Base-by-base conservation (phyloP, 2,888 invertebrate genomes). In the Sarcophaga subvicina region DNA sequence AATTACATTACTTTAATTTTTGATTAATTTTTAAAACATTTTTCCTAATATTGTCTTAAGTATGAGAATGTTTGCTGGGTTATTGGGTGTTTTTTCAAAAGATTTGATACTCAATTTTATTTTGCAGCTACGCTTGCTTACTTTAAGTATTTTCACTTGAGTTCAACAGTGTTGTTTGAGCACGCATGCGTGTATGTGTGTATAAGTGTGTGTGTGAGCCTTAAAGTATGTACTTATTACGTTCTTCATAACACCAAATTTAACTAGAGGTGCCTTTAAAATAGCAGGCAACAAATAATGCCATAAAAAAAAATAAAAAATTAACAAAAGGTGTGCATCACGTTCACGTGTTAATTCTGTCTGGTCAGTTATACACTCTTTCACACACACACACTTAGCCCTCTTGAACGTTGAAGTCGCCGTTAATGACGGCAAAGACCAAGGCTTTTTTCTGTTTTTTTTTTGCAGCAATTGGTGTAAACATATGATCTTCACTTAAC, bases 271-370 rank as follows among this genome's bases (percentile, higher is more conserved):
- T n/a, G 62, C 47, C n/a, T 66, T 49, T 72, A 72, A 47, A 59
- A 27, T 49, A n/a, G 54, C n/a, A 27, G 22, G 22, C 66, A 72
- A 22, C 66, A 49, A 54, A 71, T 14, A 47, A 62, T 10, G 22
- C 49, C 66, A 69, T 70, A 82, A 78, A 62, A 78, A 62, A 11
- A 25, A 49, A 82, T 64, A 62, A 6, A 25, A 47, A 59, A 73
- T 63, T 63, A 78, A 79, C 71, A 84, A 81, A 79, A 84, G 84
- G 75, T 80, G 81, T 79, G 67, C 87, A 84, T 76, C 63, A 69
- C 81, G 67, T 81, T 81, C 87, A 87, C 84, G 84, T 84, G 87
- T 87, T 87, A 84, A 84, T 84, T 76, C 79, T 54, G 66, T 84
- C 69, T 60, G 79, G 71, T 80, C 76, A 25, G 27, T 69, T 37